phyloP scores from a whole-genome alignment of 2,113 vertebrate species.

The Chaetodon auriga region DNA sequence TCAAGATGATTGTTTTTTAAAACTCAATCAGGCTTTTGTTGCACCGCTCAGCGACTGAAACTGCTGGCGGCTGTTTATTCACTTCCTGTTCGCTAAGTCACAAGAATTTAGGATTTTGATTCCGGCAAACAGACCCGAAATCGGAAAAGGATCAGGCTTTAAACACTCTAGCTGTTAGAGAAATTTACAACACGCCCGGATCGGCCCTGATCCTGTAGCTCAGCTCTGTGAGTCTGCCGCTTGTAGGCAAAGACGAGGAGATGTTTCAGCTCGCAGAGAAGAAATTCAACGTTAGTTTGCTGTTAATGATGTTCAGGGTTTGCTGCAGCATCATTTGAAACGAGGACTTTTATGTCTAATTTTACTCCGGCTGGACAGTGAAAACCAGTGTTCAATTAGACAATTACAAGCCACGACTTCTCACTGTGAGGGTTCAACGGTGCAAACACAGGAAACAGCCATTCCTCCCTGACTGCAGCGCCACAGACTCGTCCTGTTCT shows the following conservation, averaged over 20 bases:
- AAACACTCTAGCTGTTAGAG: background rate
- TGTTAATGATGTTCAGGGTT: background rate
- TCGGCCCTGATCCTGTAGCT: background rate
- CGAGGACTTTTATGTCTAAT: background rate
- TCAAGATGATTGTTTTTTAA: background rate
- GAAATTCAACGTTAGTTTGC: background rate
- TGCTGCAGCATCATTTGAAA: background rate
- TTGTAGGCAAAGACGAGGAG: background rate
- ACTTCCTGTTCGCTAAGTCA: background rate
- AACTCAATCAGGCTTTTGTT: no score
- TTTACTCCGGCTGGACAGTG: no score
- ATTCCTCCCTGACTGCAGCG: background rate
- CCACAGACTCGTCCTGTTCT: constrained; percentile 23
- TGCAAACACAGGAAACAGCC: background rate
- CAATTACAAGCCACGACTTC: no score
- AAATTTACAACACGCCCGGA: background rate
- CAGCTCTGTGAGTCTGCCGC: background rate
- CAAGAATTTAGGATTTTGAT: background rate
- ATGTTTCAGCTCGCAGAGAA: background rate
- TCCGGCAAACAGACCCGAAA: background rate
- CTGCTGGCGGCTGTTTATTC: background rate
- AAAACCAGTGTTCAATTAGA: no score
- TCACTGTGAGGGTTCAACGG: no score
- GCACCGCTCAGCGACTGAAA: background rate
- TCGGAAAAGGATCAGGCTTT: background rate